A percentile compares a stretch with the other conserved stretches of the same genome.
Conservation (phyloP, 2,113 vertebrate species). For the Machaerirhynchus nigripectus region DNA sequence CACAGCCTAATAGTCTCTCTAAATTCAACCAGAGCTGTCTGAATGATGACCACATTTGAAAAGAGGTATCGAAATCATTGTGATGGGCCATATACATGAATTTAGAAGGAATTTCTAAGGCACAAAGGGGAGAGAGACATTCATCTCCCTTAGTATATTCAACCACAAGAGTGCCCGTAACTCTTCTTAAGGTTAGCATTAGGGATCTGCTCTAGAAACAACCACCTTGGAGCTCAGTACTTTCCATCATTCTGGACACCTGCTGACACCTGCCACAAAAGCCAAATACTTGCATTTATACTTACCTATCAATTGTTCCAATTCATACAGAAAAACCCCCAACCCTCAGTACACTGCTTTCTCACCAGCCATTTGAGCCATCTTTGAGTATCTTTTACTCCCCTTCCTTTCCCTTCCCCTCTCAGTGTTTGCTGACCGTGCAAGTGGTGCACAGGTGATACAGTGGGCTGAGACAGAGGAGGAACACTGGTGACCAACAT, state of each 20-base stretch:
- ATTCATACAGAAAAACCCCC: not conserved
- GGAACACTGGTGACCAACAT: not conserved
- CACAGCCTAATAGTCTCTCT: not conserved
- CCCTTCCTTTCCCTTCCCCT: not conserved
- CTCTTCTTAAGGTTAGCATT: not conserved
- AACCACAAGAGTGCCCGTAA: not conserved
- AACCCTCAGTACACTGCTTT: not conserved
- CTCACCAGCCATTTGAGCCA: not conserved
- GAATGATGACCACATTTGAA: not conserved
- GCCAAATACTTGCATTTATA: not conserved
- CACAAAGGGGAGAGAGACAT: not conserved
- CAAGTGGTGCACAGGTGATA: not conserved
- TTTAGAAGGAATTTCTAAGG: not conserved
- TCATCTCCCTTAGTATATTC: not conserved
- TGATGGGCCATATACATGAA: not conserved
- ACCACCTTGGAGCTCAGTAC: not conserved
- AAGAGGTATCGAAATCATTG: not conserved
- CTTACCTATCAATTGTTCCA: not conserved
- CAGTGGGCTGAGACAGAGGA: not conserved
- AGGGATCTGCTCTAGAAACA: not conserved
- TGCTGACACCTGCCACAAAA: not conserved
- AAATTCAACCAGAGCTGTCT: slow-evolving; percentile 4
- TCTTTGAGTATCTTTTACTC: not conserved
- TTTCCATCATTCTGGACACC: not conserved
- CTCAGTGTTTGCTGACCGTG: not conserved